Conservation (phyloP, 2,113 vertebrate genomes). For the Gallinago undulata region DNA sequence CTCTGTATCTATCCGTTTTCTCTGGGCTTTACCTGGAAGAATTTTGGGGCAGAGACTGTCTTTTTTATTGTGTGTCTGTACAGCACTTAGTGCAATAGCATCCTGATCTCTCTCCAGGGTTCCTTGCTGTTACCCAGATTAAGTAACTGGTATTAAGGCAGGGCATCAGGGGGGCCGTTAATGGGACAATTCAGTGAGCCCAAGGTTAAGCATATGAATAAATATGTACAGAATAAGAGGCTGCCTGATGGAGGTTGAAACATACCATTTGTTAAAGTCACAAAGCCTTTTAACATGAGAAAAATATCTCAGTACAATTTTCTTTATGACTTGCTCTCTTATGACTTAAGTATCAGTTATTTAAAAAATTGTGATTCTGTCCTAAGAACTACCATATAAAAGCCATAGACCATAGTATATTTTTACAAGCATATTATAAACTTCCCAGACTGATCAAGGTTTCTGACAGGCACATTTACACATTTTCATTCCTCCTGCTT, state of each 20-base stretch:
- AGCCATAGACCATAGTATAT: background rate
- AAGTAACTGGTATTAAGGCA: background rate
- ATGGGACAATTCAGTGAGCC: background rate
- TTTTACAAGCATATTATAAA: conserved; percentile 25
- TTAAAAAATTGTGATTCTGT: background rate
- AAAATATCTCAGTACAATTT: background rate
- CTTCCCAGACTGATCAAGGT: background rate
- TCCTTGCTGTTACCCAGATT: background rate
- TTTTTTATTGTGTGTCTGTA: background rate
- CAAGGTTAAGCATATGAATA: conserved; percentile 39
- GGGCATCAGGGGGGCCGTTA: background rate
- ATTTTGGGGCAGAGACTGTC: background rate
- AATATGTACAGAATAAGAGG: background rate
- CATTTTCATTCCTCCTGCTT: background rate
- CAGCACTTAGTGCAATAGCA: background rate
- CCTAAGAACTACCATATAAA: background rate
- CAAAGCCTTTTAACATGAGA: background rate
- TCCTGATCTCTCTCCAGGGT: background rate
- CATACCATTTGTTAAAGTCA: background rate
- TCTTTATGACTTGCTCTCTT: conserved; percentile 6
- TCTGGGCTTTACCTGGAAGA: background rate
- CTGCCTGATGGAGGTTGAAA: conserved; percentile 1
- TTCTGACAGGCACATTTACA: background rate
- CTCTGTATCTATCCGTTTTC: background rate
- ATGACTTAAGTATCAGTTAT: background rate